Evolutionary conservation across 2,888 invertebrate species (phyloP).

Genomic region (Psylliodes chrysocephalus): DNA sequence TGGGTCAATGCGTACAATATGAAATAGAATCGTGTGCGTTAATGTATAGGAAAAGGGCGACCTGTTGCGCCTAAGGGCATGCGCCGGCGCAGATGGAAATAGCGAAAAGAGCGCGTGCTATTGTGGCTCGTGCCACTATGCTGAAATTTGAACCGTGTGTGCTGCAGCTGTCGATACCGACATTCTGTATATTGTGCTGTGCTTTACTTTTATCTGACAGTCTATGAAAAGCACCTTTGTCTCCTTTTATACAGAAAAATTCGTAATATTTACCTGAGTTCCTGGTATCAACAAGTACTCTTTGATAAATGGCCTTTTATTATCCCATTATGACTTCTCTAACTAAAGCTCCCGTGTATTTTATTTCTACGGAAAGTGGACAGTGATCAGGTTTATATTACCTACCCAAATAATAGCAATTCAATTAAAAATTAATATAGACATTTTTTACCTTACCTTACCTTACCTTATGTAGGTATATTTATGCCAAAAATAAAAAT

Average conservation of each 20-base stretch:
- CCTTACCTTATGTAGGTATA: no score
- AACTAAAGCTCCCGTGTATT: no score
- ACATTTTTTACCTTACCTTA: no score
- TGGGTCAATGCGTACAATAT: no score
- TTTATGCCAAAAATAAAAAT: no score
- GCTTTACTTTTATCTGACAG: constrained; percentile 49
- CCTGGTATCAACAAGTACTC: constrained; percentile 44
- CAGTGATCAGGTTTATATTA: no score
- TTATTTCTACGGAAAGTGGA: no score
- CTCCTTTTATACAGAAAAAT: constrained; percentile 42
- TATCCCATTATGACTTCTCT: constrained; percentile 33
- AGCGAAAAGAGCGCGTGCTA: constrained; percentile 48
- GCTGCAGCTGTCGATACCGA: constrained; percentile 49
- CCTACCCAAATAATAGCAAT: no score
- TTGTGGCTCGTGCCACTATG: constrained; percentile 48
- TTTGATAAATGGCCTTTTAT: constrained; percentile 42
- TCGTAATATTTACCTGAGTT: constrained; percentile 43
- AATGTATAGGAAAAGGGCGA: constrained; percentile 32
- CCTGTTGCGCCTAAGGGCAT: constrained; percentile 44
- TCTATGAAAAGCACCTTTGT: constrained; percentile 48
- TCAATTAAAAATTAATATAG: no score
- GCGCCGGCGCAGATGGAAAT: constrained; percentile 43
- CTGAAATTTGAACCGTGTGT: constrained; percentile 39
- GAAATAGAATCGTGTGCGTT: neutral
- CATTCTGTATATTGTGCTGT: constrained; percentile 46